Evolutionary conservation across 2,888 invertebrate genomes (phyloP).

Genomic region (Exephanes ischioxanthus): DNA sequence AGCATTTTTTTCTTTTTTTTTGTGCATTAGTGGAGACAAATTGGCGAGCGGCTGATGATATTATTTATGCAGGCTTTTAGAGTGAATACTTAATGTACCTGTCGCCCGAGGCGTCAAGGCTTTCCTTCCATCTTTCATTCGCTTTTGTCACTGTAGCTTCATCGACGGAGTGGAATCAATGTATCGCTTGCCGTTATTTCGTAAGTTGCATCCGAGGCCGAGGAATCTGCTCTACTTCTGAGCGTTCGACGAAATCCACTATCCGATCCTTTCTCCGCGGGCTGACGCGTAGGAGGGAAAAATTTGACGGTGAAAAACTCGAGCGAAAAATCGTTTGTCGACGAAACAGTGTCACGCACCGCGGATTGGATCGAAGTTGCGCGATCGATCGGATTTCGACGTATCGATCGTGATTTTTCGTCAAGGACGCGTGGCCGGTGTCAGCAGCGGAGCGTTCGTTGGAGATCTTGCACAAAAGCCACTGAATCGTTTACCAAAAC

Average conservation of each 20-base stretch:
- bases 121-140: no score
- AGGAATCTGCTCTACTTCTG: background rate
- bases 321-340: slow-evolving; percentile 7
- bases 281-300: background rate
- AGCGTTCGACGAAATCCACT: slow-evolving; percentile 6
- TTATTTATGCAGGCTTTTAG: background rate
- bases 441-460: background rate
- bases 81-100: background rate
- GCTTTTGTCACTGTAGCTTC: background rate
- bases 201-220: background rate
- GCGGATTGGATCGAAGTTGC: background rate
- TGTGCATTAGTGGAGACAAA: background rate
- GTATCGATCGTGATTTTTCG: slow-evolving; percentile 18
- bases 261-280: slow-evolving; percentile 2
- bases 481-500: background rate
- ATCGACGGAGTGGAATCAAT: background rate
- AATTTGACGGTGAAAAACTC: slow-evolving; percentile 6
- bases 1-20: background rate
- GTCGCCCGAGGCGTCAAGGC: background rate
- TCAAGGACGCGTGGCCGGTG: background rate
- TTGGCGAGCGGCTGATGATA: background rate
- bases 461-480: background rate
- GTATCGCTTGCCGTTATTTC: background rate
- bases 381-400: slow-evolving; percentile 1
- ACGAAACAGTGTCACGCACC: slow-evolving; percentile 16